Evolutionary conservation across 2,888 invertebrate species (phyloP).

Genomic region (Sphaeridia pumilis): DNA sequence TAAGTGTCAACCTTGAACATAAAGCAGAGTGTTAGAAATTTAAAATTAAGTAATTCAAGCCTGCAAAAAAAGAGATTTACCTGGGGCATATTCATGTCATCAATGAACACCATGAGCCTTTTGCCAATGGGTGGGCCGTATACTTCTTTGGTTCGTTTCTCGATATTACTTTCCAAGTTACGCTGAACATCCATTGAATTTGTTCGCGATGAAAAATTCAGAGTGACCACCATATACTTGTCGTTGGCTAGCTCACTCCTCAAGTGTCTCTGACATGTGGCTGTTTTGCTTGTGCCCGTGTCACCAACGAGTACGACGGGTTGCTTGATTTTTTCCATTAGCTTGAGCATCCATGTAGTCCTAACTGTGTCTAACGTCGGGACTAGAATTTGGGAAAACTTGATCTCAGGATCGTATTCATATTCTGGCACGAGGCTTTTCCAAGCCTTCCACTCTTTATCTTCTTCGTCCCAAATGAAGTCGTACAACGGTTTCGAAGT

Average conservation of each 20-base stretch:
- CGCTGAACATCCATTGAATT: constrained; percentile 81
- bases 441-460: constrained; percentile 72
- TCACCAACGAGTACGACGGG: constrained; percentile 80
- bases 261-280: constrained; percentile 71
- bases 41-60: background rate
- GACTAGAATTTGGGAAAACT: constrained; percentile 73
- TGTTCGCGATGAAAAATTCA: constrained; percentile 85
- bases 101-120: constrained; percentile 76
- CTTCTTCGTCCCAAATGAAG: constrained; percentile 59
- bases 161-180: constrained; percentile 73
- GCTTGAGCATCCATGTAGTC: constrained; percentile 61
- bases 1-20: constrained; percentile 53
- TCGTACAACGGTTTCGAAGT: constrained; percentile 62
- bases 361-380: constrained; percentile 68
- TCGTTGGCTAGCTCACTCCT: constrained; percentile 57
- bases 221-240: constrained; percentile 57
- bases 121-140: constrained; percentile 85
- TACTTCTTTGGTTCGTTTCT: constrained; percentile 78
- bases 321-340: constrained; percentile 63
- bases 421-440: constrained; percentile 65
- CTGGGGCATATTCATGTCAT: constrained; percentile 91
- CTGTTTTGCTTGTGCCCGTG: constrained; percentile 85
- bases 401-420: constrained; percentile 54
- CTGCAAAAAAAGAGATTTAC: constrained; percentile 39
- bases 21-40: background rate